These are phyloP conservation scores for Belonocnema kinseyi DNA, from an alignment of 1,140 invertebrate genomes.

Conservation along the genomic window DNA sequence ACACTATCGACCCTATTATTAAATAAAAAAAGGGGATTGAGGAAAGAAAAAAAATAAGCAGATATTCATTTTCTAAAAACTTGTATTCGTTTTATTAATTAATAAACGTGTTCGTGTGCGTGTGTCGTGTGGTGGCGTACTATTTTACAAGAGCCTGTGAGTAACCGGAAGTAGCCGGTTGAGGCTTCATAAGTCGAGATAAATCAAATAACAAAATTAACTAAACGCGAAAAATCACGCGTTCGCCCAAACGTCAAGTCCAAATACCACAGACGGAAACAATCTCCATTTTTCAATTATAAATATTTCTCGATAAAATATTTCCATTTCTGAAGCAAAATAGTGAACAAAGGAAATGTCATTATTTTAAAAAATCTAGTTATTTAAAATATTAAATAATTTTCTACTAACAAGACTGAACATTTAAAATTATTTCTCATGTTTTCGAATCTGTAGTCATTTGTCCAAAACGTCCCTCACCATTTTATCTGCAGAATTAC, in stretches of 20 bases:
- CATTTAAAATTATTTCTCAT: too few relatives aligned
- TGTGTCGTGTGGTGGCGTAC: slow-evolving; percentile 66
- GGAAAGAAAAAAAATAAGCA: slow-evolving; percentile 34
- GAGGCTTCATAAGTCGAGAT: slow-evolving; percentile 67
- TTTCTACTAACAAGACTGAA: too few relatives aligned
- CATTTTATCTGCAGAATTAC: neutral
- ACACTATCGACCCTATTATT: too few relatives aligned
- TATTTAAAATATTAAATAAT: neutral
- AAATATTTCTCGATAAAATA: neutral
- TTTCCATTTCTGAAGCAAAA: neutral
- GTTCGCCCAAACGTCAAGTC: slow-evolving; percentile 34
- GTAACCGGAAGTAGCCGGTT: neutral
- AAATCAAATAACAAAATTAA: slow-evolving; percentile 76
- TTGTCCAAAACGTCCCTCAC: neutral
- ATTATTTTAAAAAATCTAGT: too few relatives aligned
- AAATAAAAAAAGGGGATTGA: too few relatives aligned
- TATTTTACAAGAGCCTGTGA: slow-evolving; percentile 72
- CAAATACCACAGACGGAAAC: slow-evolving; percentile 35
- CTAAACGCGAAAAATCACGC: slow-evolving; percentile 70
- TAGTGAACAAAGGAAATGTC: too few relatives aligned
- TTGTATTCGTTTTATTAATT: slow-evolving; percentile 75
- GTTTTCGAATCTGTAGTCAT: slow-evolving; percentile 1
- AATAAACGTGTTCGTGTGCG: slow-evolving; percentile 72
- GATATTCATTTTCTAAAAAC: slow-evolving; percentile 69
- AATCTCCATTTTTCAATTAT: slow-evolving; percentile 23